Evolutionary conservation across 2,797 vertebrate species (phyloP), one percentile per base, ranked within the genome.

Genomic region (Helostoma temminkii): DNA sequence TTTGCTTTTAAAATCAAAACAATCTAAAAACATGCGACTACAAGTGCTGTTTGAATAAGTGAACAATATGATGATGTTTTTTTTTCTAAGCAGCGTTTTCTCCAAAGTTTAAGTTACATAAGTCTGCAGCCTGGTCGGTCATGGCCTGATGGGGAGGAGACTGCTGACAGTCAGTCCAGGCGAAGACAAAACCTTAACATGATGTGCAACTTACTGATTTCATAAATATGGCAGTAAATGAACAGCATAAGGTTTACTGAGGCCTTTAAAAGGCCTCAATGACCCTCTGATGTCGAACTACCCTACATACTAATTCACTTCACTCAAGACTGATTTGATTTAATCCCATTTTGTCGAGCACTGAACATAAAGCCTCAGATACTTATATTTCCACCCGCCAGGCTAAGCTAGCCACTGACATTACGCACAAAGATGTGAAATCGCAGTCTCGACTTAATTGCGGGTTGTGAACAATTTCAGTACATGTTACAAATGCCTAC

Each of bases 101-200:
- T 50, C 3, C 24, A 67, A 3, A n/a, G 2, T n/a, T 54, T 10
- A 41, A 36, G 68, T 89, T 80, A 62, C 66, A 34, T 56, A 82
- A 83, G 34, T 11, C 15, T 50, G 34, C 59, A 15, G 8, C 11
- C 14, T 4, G 19, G 1, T 8, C 7, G 45, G 6, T 14, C 3
- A 22, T 77, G 9, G 61, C 9, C 43, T 21, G 75, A 68, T 60
- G 24, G 55, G 79, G 79, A 66, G 83, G 75, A 52, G 74, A 76
- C 69, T 63, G 22, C 1, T 5, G 19, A n/a, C 5, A 9, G n/a
- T n/a, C 12, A 25, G 16, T 14, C n/a, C 32, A 9, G 30, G 9
- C 6, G 41, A 1, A 18, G 24, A 4, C n/a, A 32, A 18, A 21
- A 24, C n/a, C 10, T 15, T 9, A 30, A 41, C 14, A 37, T 2